Conservation (phyloP, 1,140 invertebrate genomes). For the Apis florea region DNA sequence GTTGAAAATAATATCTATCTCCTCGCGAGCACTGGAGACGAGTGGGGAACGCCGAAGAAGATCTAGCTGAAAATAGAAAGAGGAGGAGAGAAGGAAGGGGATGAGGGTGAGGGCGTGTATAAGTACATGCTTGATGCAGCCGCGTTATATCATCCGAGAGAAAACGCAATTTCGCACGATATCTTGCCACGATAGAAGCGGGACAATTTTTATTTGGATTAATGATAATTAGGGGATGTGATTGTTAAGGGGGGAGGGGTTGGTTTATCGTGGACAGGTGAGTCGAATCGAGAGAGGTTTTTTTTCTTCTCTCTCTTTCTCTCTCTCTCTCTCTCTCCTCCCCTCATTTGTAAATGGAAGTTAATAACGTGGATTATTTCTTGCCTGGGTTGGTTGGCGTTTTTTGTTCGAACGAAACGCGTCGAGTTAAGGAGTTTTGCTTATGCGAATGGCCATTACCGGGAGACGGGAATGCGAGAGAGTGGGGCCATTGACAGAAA, state of each 20-base stretch:
- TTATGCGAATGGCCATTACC: conserved; percentile 14
- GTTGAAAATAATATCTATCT: conserved; percentile 77
- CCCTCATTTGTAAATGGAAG: background rate
- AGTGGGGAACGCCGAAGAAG: conserved; percentile 39
- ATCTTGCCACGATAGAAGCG: conserved; percentile 10
- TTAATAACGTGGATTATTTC: background rate
- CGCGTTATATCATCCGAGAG: conserved; percentile 47
- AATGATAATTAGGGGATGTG: conserved; percentile 47
- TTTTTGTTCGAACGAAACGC: background rate
- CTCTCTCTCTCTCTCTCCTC: too few relatives aligned
- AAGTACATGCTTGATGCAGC: conserved; percentile 64
- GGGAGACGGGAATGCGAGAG: conserved; percentile 6
- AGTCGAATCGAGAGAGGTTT: conserved; percentile 4
- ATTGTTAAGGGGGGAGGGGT: background rate
- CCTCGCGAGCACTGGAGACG: conserved; percentile 48
- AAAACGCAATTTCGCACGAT: conserved; percentile 58
- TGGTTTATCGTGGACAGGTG: background rate
- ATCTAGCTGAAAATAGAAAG: conserved; percentile 14
- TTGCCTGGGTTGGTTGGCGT: background rate
- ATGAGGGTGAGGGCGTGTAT: background rate
- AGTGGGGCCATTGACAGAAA: conserved; percentile 15
- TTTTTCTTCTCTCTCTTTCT: too few relatives aligned
- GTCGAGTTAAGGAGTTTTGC: background rate
- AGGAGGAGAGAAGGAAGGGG: background rate
- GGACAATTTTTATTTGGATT: conserved; percentile 21